A percentile compares a stretch with the other conserved stretches of the same genome.
These are phyloP conservation scores for Aplidium turbinatum DNA, from an alignment of 23 tunicate species.

Conservation along the genomic window DNA sequence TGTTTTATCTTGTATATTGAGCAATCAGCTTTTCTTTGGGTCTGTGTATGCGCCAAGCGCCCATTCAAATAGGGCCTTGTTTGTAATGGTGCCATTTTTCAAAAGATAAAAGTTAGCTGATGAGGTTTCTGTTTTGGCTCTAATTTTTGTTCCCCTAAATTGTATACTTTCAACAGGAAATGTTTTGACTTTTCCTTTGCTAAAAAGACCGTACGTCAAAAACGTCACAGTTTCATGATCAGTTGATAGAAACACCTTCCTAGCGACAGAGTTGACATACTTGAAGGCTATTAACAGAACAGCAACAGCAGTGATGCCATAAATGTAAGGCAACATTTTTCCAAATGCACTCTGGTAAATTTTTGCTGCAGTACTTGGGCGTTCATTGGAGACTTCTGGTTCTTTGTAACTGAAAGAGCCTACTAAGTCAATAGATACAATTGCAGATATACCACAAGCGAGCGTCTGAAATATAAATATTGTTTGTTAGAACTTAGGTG, in stretches of 20 bases:
- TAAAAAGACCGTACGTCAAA: slow-evolving; percentile 15
- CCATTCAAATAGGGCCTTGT: slow-evolving; percentile 4
- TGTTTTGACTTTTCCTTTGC: slow-evolving; percentile 8
- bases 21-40: no score
- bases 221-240: slow-evolving; percentile 33
- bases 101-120: background rate
- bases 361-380: background rate
- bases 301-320: background rate
- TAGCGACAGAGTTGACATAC: background rate
- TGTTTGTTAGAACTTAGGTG: background rate
- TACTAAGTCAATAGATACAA: background rate
- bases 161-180: background rate
- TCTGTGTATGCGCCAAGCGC: slow-evolving; percentile 1
- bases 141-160: background rate
- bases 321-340: slow-evolving; percentile 7
- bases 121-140: background rate
- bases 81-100: slow-evolving; percentile 18
- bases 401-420: background rate
- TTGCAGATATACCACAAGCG: slow-evolving; percentile 10
- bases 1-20: no score
- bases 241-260: slow-evolving; percentile 14
- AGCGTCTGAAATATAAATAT: slow-evolving; percentile 2
- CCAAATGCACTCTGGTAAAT: slow-evolving; percentile 13
- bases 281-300: background rate
- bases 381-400: slow-evolving; percentile 12